A percentile compares a stretch with the other conserved stretches of the same genome.
phyloP scores from a whole-genome alignment of 2,113 vertebrate species.

The Periophthalmus modestus region DNA sequence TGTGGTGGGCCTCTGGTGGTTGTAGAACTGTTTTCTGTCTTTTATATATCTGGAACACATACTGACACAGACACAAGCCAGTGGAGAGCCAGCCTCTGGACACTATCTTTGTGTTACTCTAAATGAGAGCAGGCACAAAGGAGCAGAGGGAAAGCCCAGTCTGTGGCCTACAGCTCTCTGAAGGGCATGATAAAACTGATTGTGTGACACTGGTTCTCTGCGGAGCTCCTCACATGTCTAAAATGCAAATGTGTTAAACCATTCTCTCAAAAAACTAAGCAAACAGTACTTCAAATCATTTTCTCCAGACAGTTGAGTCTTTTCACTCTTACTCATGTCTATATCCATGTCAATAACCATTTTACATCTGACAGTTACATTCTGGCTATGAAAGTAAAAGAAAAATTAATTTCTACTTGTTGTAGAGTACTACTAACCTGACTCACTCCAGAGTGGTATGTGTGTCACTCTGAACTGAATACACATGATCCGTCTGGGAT shows the following conservation, averaged over 20 bases:
- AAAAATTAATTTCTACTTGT: background rate
- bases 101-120: background rate
- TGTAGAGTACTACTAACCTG: no score
- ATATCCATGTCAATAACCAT: background rate
- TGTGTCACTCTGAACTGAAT: no score
- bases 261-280: background rate
- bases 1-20: background rate
- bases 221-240: background rate
- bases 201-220: background rate
- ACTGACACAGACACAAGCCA: background rate
- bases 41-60: background rate
- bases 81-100: background rate
- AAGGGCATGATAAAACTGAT: background rate
- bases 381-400: no score
- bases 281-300: background rate
- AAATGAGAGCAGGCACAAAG: slow-evolving; percentile 6
- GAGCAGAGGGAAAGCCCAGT: background rate
- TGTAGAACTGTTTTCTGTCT: background rate
- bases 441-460: no score
- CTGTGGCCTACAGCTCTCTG: background rate
- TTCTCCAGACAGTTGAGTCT: no score
- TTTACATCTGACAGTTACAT: background rate
- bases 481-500: no score
- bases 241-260: background rate
- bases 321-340: background rate